These are phyloP conservation scores for Ceratosolen fusciceps DNA, from an alignment of 1,140 invertebrate genomes.

Conservation along the genomic window DNA sequence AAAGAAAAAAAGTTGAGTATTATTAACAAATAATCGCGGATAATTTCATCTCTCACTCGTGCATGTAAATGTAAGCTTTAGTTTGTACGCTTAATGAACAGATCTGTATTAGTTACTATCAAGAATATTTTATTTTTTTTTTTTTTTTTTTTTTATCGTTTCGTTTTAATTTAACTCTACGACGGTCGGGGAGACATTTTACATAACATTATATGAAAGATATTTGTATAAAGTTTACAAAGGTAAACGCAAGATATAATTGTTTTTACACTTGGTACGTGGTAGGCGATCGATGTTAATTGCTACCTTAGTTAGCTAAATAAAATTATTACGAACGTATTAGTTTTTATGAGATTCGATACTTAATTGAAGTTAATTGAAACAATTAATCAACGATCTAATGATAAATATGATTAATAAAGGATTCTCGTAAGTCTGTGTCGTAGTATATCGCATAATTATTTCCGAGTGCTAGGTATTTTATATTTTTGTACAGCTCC, in stretches of 20 bases:
- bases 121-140: conserved; percentile 24
- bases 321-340: neutral
- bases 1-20: conserved; percentile 45
- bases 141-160: conserved; percentile 1
- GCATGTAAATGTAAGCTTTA: neutral
- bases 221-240: conserved; percentile 16
- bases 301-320: neutral
- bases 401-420: neutral
- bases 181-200: conserved; percentile 6
- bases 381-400: neutral
- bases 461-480: neutral
- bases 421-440: neutral
- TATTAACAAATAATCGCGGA: conserved; percentile 48
- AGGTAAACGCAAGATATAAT: neutral
- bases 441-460: neutral
- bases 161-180: neutral
- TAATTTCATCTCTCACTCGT: conserved; percentile 26
- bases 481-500: conserved; percentile 1
- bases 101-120: conserved; percentile 43
- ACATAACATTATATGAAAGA: conserved; percentile 30
- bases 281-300: neutral
- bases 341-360: neutral
- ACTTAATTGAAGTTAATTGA: neutral
- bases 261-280: neutral
- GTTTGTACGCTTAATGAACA: conserved; percentile 33